Evolutionary conservation across 2,797 vertebrate species (phyloP).

Genomic region (Serranus cabrilla): DNA sequence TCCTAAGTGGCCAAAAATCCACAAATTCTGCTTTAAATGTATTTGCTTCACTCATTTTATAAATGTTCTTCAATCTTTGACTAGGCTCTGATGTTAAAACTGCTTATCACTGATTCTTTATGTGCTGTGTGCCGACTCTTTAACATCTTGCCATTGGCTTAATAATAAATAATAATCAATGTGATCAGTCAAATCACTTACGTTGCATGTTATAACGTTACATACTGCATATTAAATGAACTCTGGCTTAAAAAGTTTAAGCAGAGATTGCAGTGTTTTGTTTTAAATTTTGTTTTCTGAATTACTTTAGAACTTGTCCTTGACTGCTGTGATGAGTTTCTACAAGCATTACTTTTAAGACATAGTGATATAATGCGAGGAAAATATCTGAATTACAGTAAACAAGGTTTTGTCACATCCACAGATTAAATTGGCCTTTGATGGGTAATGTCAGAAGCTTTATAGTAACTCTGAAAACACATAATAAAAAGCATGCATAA

Average conservation of each 20-base stretch:
- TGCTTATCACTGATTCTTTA: not conserved
- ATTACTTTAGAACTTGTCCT: constrained; percentile 8
- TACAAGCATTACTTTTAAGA: constrained; percentile 3
- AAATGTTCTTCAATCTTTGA: not conserved
- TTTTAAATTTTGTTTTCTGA: not conserved
- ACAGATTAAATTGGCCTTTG: constrained; percentile 7
- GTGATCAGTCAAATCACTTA: not conserved
- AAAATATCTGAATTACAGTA: not conserved
- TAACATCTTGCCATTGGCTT: not conserved
- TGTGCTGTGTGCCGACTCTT: not conserved
- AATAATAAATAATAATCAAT: not conserved
- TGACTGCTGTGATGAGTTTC: not conserved
- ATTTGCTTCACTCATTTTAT: not conserved
- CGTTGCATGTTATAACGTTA: too few relatives aligned
- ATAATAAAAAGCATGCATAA: constrained; percentile 15
- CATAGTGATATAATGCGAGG: not conserved
- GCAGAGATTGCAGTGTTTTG: not conserved
- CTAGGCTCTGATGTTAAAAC: not conserved
- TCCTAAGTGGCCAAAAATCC: not conserved
- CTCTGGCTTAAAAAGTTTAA: not conserved
- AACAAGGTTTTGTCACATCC: constrained; percentile 19
- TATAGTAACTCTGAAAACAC: constrained; percentile 3
- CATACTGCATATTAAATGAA: not conserved
- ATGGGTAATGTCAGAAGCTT: constrained; percentile 1
- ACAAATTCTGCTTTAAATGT: not conserved